phyloP scores from a whole-genome alignment of 1,140 invertebrate species.

The Papilio polytes region DNA sequence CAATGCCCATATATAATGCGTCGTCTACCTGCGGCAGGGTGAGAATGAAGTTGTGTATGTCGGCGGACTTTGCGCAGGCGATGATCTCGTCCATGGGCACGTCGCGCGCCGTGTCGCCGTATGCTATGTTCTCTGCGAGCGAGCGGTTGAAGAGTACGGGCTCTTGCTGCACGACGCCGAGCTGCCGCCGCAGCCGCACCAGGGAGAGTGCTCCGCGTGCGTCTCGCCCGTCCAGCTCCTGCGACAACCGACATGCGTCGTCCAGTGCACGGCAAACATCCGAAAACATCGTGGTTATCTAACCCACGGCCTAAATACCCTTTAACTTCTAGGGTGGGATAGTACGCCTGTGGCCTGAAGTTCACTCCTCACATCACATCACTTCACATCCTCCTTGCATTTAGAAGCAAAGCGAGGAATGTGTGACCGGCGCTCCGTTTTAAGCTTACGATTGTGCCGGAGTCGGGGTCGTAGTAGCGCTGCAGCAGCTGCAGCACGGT shows the following conservation, averaged over 20 bases:
- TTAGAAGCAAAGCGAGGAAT: not conserved
- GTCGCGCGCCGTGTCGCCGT: constrained; percentile 87
- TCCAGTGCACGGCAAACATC: too few relatives aligned
- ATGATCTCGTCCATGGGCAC: constrained; percentile 86
- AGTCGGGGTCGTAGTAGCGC: constrained; percentile 88
- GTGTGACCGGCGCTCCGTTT: constrained; percentile 70
- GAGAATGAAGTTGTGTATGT: constrained; percentile 93
- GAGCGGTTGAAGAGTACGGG: constrained; percentile 89
- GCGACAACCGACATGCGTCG: not conserved
- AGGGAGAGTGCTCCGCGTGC: constrained; percentile 77
- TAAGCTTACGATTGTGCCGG: constrained; percentile 60
- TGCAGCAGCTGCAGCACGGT: constrained; percentile 90
- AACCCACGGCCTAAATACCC: too few relatives aligned
- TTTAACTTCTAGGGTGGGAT: too few relatives aligned
- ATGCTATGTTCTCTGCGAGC: constrained; percentile 90
- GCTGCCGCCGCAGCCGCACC: constrained; percentile 84
- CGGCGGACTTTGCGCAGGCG: constrained; percentile 88
- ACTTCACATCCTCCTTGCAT: too few relatives aligned
- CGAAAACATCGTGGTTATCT: too few relatives aligned
- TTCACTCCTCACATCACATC: too few relatives aligned
- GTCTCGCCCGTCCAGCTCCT: constrained; percentile 84
- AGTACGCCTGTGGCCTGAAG: too few relatives aligned
- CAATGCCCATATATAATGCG: not conserved
- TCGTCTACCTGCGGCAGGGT: constrained; percentile 88
- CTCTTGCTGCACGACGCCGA: constrained; percentile 91